Base-by-base conservation (phyloP, 2,113 vertebrate genomes). In the Archilochus colubris region DNA sequence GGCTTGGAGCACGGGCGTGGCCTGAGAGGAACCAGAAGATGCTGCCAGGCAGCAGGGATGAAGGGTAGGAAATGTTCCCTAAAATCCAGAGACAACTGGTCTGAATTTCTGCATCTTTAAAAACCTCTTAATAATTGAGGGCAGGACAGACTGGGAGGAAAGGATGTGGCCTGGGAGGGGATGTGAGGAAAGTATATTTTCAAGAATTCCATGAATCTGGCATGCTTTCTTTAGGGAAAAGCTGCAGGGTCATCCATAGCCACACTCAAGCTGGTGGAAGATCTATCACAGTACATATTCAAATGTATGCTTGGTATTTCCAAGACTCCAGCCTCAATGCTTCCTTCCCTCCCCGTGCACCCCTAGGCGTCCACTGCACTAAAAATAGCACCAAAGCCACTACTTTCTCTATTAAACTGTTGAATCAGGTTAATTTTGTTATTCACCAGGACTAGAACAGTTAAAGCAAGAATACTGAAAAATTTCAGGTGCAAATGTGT, bases 1-100 rank as follows among this genome's bases (percentile, higher is more conserved):
- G 61, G 21, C 15, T 0, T 1, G 33, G 50, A 69, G 16, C 2
- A 0, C 53, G 33, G 13, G 46, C 50, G 6, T 0, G 2, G 8
- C 1, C 5, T 12, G 33, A 33, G 46, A 30, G 15, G 13, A 12
- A 7, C 40, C 57, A 6, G 22, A 38, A 70, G 30, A 24, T 70
- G n/a, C n/a, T 82, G 14, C 28, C 44, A 51, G 25, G 30, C 17
- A 31, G 31, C 3, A 15, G 70, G 70, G 74, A 10, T 20, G 43
- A 67, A 16, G 20, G 22, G 30, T 77, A 59, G 28, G 50, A 31
- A 18, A 36, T 48, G 13, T 48, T 72, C 19, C 27, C 6, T 14
- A 7, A 17, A 17, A 72, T 66, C 28, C 38, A 68, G 44, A 14
- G 25, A 31, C 6, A 44, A 20, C 38, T 6, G 7, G 44, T 10